Evolutionary conservation across 1,140 invertebrate genomes (phyloP).

Genomic region (Diabrotica undecimpunctata): DNA sequence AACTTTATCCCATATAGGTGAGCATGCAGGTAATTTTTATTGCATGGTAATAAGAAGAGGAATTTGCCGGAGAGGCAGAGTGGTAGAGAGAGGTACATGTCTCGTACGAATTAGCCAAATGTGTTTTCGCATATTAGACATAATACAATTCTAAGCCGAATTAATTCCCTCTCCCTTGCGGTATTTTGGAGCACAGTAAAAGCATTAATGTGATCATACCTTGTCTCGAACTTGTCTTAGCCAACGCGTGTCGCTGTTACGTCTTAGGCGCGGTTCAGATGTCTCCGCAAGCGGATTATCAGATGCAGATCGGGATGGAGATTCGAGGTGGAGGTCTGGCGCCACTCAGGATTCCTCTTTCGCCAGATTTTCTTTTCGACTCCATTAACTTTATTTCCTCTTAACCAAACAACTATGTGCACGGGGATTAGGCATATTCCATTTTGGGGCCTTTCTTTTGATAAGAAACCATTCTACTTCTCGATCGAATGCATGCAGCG

Average conservation of each 20-base stretch:
- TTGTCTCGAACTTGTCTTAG: conserved; percentile 44
- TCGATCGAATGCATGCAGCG: too few relatives aligned
- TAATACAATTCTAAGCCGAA: conserved; percentile 40
- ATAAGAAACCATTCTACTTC: too few relatives aligned
- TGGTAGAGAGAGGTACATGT: too few relatives aligned
- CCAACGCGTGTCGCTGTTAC: conserved; percentile 36
- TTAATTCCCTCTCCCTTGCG: conserved; percentile 46
- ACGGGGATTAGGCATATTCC: neutral
- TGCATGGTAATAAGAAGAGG: too few relatives aligned
- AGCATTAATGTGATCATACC: conserved; percentile 47
- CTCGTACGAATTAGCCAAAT: conserved; percentile 23
- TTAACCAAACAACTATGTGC: conserved; percentile 18
- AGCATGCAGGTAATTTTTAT: too few relatives aligned
- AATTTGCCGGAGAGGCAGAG: too few relatives aligned
- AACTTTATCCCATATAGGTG: too few relatives aligned
- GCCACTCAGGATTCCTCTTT: neutral
- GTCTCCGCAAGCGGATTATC: conserved; percentile 45
- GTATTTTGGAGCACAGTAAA: conserved; percentile 42
- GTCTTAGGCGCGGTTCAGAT: conserved; percentile 40
- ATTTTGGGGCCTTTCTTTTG: too few relatives aligned
- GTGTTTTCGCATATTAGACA: conserved; percentile 49
- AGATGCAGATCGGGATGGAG: conserved; percentile 35
- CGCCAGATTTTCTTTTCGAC: conserved; percentile 13
- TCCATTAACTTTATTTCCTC: conserved; percentile 18
- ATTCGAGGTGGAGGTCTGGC: neutral